Conservation (phyloP, 2,888 invertebrate species). For the Endomychus coccineus region DNA sequence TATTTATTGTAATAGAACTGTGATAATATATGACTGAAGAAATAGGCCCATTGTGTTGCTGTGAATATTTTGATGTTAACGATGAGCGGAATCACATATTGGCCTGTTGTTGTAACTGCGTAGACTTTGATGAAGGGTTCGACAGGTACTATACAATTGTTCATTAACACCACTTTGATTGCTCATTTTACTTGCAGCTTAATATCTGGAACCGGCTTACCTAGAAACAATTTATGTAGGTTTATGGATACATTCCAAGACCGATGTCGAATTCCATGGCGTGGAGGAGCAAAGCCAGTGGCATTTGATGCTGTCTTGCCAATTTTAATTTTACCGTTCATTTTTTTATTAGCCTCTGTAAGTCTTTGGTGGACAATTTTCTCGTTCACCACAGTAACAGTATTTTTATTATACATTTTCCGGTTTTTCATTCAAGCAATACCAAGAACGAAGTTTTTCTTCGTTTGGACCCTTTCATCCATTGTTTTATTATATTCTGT, state of each 20-base stretch:
- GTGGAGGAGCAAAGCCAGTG: conserved; percentile 51
- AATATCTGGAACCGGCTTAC: conserved; percentile 37
- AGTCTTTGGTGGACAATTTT: conserved; percentile 42
- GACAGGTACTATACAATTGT: conserved; percentile 46
- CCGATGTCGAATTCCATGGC: conserved; percentile 52
- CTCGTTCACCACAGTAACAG: conserved; percentile 31
- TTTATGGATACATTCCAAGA: conserved; percentile 49
- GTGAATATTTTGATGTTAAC: conserved; percentile 50
- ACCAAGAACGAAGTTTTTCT: conserved; percentile 62
- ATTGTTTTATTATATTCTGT: conserved; percentile 57
- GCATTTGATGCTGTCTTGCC: conserved; percentile 48
- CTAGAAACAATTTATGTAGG: conserved; percentile 32
- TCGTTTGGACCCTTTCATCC: conserved; percentile 66
- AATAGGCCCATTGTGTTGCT: conserved; percentile 47
- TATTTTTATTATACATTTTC: conserved; percentile 33
- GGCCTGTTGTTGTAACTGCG: conserved; percentile 53
- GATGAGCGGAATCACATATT: conserved; percentile 49
- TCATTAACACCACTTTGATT: conserved; percentile 9
- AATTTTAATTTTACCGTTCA: conserved; percentile 44
- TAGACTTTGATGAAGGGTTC: conserved; percentile 49
- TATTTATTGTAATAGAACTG: too few relatives aligned
- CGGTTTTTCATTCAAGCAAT: conserved; percentile 32
- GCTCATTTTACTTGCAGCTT: conserved; percentile 36
- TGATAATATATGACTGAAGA: too few relatives aligned
- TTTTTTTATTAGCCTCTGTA: conserved; percentile 45